These are phyloP conservation scores for Drosophila rellima DNA, from an alignment of 2,888 invertebrate species.

Conservation along the genomic window DNA sequence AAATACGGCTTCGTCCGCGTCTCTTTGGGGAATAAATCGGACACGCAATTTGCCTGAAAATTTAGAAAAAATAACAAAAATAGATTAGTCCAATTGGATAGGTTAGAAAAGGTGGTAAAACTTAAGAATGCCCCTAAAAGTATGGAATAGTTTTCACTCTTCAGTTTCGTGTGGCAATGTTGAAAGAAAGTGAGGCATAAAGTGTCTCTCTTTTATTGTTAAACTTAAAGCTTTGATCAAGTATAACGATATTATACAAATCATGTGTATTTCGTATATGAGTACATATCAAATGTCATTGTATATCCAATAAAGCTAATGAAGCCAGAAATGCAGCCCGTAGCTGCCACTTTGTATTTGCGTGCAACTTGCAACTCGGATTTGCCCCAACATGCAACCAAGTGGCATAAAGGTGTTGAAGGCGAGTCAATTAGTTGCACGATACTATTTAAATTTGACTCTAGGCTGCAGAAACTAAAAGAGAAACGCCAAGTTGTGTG, in stretches of 20 bases:
- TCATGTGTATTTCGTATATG: background rate
- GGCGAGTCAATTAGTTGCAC: slow-evolving; percentile 15
- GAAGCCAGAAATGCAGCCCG: slow-evolving; percentile 51
- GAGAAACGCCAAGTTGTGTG: slow-evolving; percentile 35
- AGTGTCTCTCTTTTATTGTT: background rate
- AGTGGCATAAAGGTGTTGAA: slow-evolving; percentile 24
- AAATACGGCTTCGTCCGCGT: slow-evolving; percentile 71
- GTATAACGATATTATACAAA: too few species aligned
- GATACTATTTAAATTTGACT: background rate
- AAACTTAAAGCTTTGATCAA: background rate
- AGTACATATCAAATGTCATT: background rate
- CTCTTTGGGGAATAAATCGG: slow-evolving; percentile 78
- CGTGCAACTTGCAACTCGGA: slow-evolving; percentile 14
- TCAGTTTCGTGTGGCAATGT: background rate
- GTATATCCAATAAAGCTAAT: slow-evolving; percentile 12
- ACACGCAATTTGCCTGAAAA: slow-evolving; percentile 84
- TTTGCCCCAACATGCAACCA: slow-evolving; percentile 7
- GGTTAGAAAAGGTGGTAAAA: background rate
- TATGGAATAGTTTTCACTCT: slow-evolving; percentile 32
- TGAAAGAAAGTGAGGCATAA: background rate
- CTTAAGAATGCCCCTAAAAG: slow-evolving; percentile 62
- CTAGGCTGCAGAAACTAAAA: slow-evolving; percentile 10
- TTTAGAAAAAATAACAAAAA: background rate
- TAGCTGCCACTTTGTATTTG: slow-evolving; percentile 29
- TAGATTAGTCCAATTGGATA: background rate